These are phyloP conservation scores for Bombylius discolor DNA, from an alignment of 2,888 invertebrate genomes.

Conservation along the genomic window DNA sequence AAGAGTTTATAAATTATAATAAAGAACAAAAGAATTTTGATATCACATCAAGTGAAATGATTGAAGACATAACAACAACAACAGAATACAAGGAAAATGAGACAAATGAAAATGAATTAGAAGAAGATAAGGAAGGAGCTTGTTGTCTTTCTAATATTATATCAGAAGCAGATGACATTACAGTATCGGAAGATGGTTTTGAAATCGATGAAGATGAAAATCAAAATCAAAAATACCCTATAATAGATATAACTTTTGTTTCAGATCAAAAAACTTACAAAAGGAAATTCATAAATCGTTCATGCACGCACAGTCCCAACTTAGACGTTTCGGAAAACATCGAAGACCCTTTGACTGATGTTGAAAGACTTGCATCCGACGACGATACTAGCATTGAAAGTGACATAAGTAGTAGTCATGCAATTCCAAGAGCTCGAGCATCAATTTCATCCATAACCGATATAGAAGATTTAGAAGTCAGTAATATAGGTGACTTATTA, in stretches of 20 bases:
- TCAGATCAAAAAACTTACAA: constrained; percentile 10
- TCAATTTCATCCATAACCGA: constrained; percentile 31
- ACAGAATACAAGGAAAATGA: too few species aligned
- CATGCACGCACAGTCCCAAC: constrained; percentile 14
- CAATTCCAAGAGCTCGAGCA: constrained; percentile 27
- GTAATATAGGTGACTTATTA: constrained; percentile 14
- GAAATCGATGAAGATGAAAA: constrained; percentile 5
- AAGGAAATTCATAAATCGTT: constrained; percentile 17
- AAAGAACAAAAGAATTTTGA: background rate
- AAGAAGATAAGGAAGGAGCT: background rate
- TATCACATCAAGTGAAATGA: too few species aligned
- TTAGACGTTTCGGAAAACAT: constrained; percentile 17
- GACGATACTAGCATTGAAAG: background rate
- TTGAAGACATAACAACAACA: too few species aligned
- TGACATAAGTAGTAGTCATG: constrained; percentile 17
- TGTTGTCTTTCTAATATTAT: background rate
- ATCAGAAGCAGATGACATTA: constrained; percentile 30
- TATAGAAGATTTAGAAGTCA: constrained; percentile 28
- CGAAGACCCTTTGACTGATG: constrained; percentile 37
- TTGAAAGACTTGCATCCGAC: constrained; percentile 36
- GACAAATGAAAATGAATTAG: background rate
- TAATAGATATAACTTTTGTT: constrained; percentile 29
- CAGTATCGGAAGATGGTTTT: constrained; percentile 13
- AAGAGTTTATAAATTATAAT: background rate
- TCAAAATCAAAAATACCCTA: constrained; percentile 14